Base-by-base conservation (phyloP, 2,888 invertebrate species). In the Phyllotreta striolata region DNA sequence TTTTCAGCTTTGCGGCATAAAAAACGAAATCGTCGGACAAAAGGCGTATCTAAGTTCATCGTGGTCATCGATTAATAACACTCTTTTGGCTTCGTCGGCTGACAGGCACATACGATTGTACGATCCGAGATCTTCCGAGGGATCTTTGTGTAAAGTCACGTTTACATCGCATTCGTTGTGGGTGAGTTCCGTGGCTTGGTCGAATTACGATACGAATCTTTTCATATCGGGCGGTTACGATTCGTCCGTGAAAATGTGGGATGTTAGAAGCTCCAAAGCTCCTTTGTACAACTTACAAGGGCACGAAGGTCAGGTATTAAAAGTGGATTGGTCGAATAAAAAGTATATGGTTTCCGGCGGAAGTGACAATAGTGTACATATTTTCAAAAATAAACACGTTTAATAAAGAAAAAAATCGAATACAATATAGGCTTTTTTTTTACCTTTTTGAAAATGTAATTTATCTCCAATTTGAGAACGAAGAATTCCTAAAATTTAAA, bases 191-290 rank as follows among this genome's bases (percentile, higher is more conserved):
- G 94, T 98, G 0, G 85, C 88, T 69, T 98, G 98, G 98, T 95
- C 95, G 0, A 89, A 85, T 14, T 88, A 87, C 0, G 86, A 91
- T 66, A 91, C 93, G 74, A 86, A 93, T 73, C 84, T 94, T 9
- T 98, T 99, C 80, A 85, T 98, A 14, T 97, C 97, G 0, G 96
- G 95, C 1, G 91, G 95, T 0, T 95, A 96, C 77, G 98, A 99
- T 78, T 88, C 90, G 70, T 85, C 91, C 66, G 89, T 96, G 64
- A 98, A 98, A 82, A 84, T 98, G 54, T 99, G 99, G 99, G 98
- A 99, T 81, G 90, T 90, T 3, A 87, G 97, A 79, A 95, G 96
- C 79, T 91, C 95, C 0, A 92, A 92, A 77, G 93, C 95, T 0
- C 93, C 98, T 0, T 83, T 99, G 0, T 99, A 92, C 79, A 95